Evolutionary conservation across 2,113 vertebrate species (phyloP).

Genomic region (Acanthisitta chloris): DNA sequence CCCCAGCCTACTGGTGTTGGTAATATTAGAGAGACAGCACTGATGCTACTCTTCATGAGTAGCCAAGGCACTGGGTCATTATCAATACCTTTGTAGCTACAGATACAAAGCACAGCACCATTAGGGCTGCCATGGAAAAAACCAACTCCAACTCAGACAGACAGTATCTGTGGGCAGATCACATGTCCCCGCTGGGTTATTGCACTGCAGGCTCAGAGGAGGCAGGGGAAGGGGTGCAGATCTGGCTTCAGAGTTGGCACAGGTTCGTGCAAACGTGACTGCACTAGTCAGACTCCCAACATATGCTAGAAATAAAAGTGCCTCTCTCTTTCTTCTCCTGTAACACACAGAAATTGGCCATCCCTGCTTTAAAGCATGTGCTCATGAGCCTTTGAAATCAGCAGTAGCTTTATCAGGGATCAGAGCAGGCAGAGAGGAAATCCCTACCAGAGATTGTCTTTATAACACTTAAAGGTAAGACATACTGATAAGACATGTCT

Average conservation of each 20-base stretch:
- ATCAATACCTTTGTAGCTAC: neutral
- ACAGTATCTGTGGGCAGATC: neutral
- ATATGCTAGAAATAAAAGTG: neutral
- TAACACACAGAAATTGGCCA: neutral
- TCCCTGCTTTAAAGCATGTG: neutral
- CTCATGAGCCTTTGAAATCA: neutral
- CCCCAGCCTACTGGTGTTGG: neutral
- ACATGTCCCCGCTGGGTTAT: neutral
- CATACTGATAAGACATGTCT: neutral
- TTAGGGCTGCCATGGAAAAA: neutral
- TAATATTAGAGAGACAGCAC: neutral
- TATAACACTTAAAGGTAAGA: neutral
- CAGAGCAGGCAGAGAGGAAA: neutral
- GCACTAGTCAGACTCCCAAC: neutral
- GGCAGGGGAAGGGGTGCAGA: neutral
- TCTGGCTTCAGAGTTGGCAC: accelerated
- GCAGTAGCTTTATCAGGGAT: neutral
- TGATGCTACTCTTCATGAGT: neutral
- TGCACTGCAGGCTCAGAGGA: neutral
- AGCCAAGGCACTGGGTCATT: neutral
- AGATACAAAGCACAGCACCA: neutral
- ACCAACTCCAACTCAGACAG: neutral
- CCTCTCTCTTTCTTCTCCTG: neutral
- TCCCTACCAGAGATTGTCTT: neutral
- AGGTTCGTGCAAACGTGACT: neutral